These are phyloP conservation scores for Druon quercuslanigerum DNA, from an alignment of 1,140 invertebrate genomes.

Conservation along the genomic window DNA sequence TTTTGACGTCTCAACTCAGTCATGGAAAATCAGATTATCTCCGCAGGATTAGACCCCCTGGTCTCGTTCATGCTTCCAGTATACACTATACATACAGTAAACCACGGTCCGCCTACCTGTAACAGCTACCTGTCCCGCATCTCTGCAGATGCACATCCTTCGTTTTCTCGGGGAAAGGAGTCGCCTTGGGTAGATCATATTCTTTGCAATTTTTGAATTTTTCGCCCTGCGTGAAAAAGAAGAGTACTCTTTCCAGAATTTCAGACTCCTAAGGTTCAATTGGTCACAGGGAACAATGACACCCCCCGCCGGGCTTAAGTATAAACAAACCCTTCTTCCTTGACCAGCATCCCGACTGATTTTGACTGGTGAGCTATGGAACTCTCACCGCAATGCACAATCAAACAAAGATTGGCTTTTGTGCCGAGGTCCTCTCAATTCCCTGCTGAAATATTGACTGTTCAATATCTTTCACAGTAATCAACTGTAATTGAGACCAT, in stretches of 20 bases:
- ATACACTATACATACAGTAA: constrained; percentile 33
- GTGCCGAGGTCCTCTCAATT: constrained; percentile 34
- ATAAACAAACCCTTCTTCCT: constrained; percentile 65
- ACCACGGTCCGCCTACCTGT: constrained; percentile 35
- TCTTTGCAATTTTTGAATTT: constrained; percentile 34
- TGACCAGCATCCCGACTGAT: constrained; percentile 31
- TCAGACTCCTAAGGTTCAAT: constrained; percentile 56
- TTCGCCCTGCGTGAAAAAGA: constrained; percentile 48
- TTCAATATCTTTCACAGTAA: constrained; percentile 5
- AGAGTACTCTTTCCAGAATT: constrained; percentile 41
- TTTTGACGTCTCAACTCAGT: constrained; percentile 71
- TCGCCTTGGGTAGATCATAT: constrained; percentile 22
- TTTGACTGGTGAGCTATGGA: constrained; percentile 38
- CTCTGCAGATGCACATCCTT: constrained; percentile 1
- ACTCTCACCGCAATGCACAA: constrained; percentile 57
- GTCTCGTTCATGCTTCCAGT: constrained; percentile 37
- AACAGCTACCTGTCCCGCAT: constrained; percentile 54
- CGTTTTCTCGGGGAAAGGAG: constrained; percentile 23
- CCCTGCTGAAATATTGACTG: constrained; percentile 29
- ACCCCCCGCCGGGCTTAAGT: constrained; percentile 50
- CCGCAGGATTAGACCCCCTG: constrained; percentile 55
- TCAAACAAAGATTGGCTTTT: constrained; percentile 46
- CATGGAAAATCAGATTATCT: constrained; percentile 69
- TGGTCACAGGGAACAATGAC: constrained; percentile 65
- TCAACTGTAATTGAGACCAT: constrained; percentile 20